Base-by-base conservation (phyloP, 2,797 vertebrate genomes). In the Melanotaenia parkinsoni region DNA sequence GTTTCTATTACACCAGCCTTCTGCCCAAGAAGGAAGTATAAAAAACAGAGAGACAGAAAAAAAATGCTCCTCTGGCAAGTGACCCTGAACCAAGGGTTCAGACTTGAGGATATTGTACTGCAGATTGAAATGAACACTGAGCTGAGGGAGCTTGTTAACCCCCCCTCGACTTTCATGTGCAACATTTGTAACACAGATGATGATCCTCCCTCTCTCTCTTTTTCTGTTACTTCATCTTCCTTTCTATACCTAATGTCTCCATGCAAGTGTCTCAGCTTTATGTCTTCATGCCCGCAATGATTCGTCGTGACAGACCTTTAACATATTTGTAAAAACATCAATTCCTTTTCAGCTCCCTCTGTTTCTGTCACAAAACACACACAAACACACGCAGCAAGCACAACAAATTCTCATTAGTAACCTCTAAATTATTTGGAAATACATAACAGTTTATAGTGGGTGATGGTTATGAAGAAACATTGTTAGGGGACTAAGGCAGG, bases 1-100 rank as follows among this genome's bases (percentile, higher is more conserved):
- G 90, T 91, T 93, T 91, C 89, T 91, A 86, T 92, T 90, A 92
- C 85, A 83, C 88, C 89, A 90, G 90, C 88, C 88, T 88, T 92
- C 88, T 93, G 91, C 90, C 88, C 86, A 84, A 90, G 83, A 89
- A 90, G 88, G 87, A 93, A 91, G 88, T 83, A 79, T 69, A 79
- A 84, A 89, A 88, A 87, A 79, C 60, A 77, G 57, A 69, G 64
- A 78, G 83, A 66, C 65, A 72, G 56, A 74, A 73, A 67, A 67
- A 86, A 89, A 90, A 81, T 88, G 78, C 73, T 91, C 89, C 86
- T 88, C 85, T 91, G 88, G 86, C 90, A 84, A 91, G 63, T 91
- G 87, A 93, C 90, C 91, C 86, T 86, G 70, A 85, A 88, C 83
- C 75, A 63, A 85, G 79, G 76, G 92, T 92, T 92, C 88, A 91